Base-by-base conservation (phyloP, 2,797 vertebrate genomes). In the Sebastolobus alascanus region DNA sequence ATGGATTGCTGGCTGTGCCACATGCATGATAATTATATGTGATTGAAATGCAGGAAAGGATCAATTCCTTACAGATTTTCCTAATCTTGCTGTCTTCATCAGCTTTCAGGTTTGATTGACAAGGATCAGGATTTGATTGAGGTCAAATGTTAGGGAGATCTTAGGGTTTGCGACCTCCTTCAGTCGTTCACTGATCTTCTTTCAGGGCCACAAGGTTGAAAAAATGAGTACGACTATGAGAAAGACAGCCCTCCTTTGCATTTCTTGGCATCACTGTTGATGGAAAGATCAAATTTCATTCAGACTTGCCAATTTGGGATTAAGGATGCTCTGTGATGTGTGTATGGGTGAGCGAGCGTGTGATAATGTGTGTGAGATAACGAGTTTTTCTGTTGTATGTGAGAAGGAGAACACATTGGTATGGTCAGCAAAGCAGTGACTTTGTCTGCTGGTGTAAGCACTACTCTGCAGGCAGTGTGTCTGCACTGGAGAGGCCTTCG, bases 251-350 rank as follows among this genome's bases (percentile, higher is more conserved):
- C 59, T 82, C 52, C 70, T 75, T 80, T 74, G 84, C 63, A 82
- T 86, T 80, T 87, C 77, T 82, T 75, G 75, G 74, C 73, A 76
- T 58, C 8, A 1, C 18, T 27, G 18, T 20, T 5, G 16, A 63
- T 22, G 1, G 84, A 86, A 79, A 90, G 83, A 86, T 87, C 81
- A 71, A 83, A 80, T 87, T 73, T 73, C 77, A 68, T 20, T 35
- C 76, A 59, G 61, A 55, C 20, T 59, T 40, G 68, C 50, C 84
- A 80, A 8, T 2, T 63, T 58, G 37, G 77, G 84, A 90, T 91
- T 90, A 89, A 85, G 69, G 83, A 74, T 78, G 75, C 73, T 73
- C 70, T 68, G 73, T 61, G 60, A 66, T 87, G 72, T 3, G 33
- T 77, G 76, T 38, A 63, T 76, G 75, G 60, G 84, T 50, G 79